These are phyloP conservation scores for Chloromyia formosa DNA, from an alignment of 2,888 invertebrate species.

Conservation along the genomic window DNA sequence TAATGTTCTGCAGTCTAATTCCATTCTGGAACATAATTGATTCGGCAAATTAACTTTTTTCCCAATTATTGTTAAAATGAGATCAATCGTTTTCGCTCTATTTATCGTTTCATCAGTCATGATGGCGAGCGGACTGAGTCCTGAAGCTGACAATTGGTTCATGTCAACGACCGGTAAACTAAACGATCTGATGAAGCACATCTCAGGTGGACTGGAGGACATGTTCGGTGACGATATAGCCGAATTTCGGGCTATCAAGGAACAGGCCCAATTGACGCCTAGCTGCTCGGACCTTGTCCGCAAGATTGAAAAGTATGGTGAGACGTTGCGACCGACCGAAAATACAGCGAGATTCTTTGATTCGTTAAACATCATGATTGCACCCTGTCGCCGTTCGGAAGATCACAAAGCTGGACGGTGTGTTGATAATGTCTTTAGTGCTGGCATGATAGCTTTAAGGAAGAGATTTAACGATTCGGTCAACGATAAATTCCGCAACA, in stretches of 20 bases:
- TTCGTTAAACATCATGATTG: neutral
- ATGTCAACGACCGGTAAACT: neutral
- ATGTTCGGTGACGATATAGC: constrained; percentile 5
- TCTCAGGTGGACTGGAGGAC: neutral
- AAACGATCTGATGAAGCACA: neutral
- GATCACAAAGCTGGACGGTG: neutral
- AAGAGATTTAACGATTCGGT: neutral
- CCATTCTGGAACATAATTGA: too few relatives aligned
- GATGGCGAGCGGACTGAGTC: neutral
- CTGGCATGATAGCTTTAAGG: neutral
- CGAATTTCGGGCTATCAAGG: neutral
- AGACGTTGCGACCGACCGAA: neutral
- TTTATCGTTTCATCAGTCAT: neutral
- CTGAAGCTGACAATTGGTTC: constrained; percentile 12
- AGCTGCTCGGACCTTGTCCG: neutral
- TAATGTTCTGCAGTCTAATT: too few relatives aligned
- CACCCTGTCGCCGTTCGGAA: constrained; percentile 6
- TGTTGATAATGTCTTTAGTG: neutral
- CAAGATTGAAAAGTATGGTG: neutral
- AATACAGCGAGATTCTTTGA: neutral
- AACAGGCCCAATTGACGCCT: constrained; percentile 1
- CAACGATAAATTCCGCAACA: constrained; percentile 2
- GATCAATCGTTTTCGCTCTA: neutral
- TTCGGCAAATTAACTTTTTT: too few relatives aligned
- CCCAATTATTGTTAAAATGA: constrained; percentile 17